Conservation (phyloP, 2,797 vertebrate species). For the Sternarchorhynchus goeldii region DNA sequence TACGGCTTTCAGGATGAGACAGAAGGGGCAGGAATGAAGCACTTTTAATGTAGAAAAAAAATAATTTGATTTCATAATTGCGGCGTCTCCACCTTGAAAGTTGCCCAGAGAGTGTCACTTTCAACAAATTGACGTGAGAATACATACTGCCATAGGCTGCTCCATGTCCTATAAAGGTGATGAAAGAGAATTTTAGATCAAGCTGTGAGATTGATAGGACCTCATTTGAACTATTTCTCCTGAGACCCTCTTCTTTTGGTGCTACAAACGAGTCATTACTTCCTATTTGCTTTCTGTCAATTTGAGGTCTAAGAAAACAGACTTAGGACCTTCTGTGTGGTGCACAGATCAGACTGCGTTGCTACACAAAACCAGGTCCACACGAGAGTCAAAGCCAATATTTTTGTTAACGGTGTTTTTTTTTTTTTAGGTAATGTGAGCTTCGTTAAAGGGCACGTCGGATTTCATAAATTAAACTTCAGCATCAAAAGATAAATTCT, state of each 20-base stretch:
- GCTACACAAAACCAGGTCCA: conserved; percentile 7
- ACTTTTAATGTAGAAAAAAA: conserved; percentile 36
- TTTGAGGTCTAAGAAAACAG: conserved; percentile 35
- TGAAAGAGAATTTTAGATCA: conserved; percentile 60
- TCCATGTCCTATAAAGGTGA: conserved; percentile 59
- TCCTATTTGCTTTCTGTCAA: conserved; percentile 50
- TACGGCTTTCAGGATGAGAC: conserved; percentile 45
- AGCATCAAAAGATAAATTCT: neutral
- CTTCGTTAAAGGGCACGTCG: neutral
- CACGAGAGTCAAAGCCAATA: neutral
- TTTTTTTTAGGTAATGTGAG: neutral
- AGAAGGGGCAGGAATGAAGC: conserved; percentile 49
- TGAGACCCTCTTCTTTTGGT: conserved; percentile 40
- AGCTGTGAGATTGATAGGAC: conserved; percentile 44
- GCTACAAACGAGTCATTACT: conserved; percentile 42
- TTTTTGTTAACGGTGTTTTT: neutral
- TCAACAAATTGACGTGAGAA: conserved; percentile 57
- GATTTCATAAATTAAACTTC: conserved; percentile 23
- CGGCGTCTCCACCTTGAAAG: conserved; percentile 52
- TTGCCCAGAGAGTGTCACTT: conserved; percentile 52
- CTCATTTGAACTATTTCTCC: conserved; percentile 50
- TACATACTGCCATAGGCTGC: conserved; percentile 56
- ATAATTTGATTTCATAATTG: conserved; percentile 54
- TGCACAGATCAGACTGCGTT: neutral
- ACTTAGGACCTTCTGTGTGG: conserved; percentile 25